Evolutionary conservation across 1,140 invertebrate genomes (phyloP), one percentile per base, ranked within the genome.

Genomic region (Delia radicum): DNA sequence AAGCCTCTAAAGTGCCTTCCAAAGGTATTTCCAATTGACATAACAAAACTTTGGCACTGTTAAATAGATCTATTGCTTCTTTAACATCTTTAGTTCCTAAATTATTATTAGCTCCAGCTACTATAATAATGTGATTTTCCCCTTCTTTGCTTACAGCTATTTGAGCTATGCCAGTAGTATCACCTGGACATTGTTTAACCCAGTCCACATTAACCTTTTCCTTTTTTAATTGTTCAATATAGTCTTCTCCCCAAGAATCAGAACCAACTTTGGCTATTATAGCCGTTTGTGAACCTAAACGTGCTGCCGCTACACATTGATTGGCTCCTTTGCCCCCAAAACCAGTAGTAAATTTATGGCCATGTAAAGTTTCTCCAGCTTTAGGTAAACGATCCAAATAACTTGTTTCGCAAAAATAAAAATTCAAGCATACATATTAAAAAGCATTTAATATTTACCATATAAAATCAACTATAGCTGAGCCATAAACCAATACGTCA

Each of bases 251-350:
- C 90, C 95, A 96, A 27, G 87, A 87, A 87, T 99, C 97, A 82
- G 91, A 89, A 13, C 97, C 97, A 55, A 98, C 94, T 88, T 94
- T 94, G 62, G 93, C 93, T 81, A 99, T 89, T 87, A 99, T 91
- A 10, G 91, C 89, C 13, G 93, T 91, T 48, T 91, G 89, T 46
- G 92, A 93, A 65, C 96, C 96, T 37, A 98, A 89, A 84, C 93
- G 94, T 0, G 93, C 91, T 18, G 95, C 94, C 75, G 94, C 92
- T 3, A 98, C 91, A 88, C 95, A 97, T 87, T 99, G 97, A 88
- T 99, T 99, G 12, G 96, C 96, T 21, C 97, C 97, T 88, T 99
- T 99, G 0, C 97, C 98, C 28, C 98, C 98, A 89, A 91, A 96
- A 42, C 94, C 96, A 46, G 92, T 93, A 63, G 89, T 87, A 87